A percentile compares a stretch with the other conserved stretches of the same genome.
Evolutionary conservation across 2,113 vertebrate genomes (phyloP).

Genomic region (Pelmatolapia mariae): DNA sequence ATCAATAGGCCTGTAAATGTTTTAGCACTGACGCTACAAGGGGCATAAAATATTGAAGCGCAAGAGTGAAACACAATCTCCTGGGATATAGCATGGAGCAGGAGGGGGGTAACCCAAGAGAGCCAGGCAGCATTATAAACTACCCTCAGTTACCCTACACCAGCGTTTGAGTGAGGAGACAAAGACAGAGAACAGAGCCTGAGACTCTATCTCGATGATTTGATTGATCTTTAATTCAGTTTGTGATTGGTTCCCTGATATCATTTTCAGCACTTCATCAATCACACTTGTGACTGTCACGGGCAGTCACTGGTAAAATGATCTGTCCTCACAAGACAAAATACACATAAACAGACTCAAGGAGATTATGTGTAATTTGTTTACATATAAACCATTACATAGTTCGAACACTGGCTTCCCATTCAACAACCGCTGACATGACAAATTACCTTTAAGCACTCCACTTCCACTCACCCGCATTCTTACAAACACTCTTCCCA

Average conservation of each 20-base stretch:
- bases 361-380: constrained; percentile 14
- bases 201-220: constrained; percentile 15
- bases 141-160: constrained; percentile 29
- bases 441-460: constrained; percentile 2
- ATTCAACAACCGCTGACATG: constrained; percentile 27
- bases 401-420: neutral
- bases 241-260: neutral
- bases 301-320: neutral
- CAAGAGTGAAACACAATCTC: constrained; percentile 53
- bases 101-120: neutral
- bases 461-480: neutral
- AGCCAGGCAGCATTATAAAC: constrained; percentile 46
- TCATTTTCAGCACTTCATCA: neutral
- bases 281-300: neutral
- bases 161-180: constrained; percentile 3
- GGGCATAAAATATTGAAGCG: constrained; percentile 67
- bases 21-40: constrained; percentile 34
- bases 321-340: neutral
- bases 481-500: constrained; percentile 3
- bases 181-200: neutral
- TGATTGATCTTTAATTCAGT: neutral
- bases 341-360: neutral
- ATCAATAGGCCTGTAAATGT: constrained; percentile 58
- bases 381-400: constrained; percentile 31
- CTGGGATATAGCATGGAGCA: neutral